Conservation (phyloP, 2,888 invertebrate genomes). For the Sphaerophoria taeniata region DNA sequence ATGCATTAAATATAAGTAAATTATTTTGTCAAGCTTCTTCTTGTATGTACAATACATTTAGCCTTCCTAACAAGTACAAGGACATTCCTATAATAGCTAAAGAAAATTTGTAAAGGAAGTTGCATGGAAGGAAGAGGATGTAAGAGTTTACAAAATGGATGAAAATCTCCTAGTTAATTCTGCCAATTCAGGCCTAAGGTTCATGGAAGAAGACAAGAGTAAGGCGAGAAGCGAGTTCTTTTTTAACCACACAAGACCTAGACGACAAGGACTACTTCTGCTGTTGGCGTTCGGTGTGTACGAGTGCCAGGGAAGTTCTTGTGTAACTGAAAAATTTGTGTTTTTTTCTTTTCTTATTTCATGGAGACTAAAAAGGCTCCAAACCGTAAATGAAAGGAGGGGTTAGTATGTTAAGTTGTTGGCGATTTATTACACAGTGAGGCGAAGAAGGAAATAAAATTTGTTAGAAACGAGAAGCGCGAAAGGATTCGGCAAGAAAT, state of each 20-base stretch:
- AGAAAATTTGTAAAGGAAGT: not conserved
- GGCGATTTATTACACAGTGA: no score
- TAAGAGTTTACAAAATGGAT: not conserved
- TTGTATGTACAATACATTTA: not conserved
- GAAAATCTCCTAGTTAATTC: conserved; percentile 23
- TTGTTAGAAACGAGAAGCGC: no score
- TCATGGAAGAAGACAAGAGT: not conserved
- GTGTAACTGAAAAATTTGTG: no score
- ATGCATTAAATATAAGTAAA: conserved; percentile 46
- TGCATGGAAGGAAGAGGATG: not conserved
- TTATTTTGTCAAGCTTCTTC: conserved; percentile 16
- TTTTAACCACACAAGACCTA: not conserved
- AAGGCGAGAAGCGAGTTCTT: not conserved
- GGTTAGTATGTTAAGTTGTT: no score
- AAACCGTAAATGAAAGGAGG: no score
- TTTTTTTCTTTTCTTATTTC: no score
- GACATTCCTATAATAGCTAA: not conserved
- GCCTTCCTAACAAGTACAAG: not conserved
- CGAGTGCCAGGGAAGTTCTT: no score
- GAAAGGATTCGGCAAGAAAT: no score
- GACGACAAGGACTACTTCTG: not conserved
- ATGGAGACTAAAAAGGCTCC: no score
- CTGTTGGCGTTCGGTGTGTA: not conserved
- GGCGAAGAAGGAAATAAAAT: no score
- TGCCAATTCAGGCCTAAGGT: conserved; percentile 29